Conservation (phyloP, 2,797 vertebrate genomes). For the Pygocentrus nattereri region DNA sequence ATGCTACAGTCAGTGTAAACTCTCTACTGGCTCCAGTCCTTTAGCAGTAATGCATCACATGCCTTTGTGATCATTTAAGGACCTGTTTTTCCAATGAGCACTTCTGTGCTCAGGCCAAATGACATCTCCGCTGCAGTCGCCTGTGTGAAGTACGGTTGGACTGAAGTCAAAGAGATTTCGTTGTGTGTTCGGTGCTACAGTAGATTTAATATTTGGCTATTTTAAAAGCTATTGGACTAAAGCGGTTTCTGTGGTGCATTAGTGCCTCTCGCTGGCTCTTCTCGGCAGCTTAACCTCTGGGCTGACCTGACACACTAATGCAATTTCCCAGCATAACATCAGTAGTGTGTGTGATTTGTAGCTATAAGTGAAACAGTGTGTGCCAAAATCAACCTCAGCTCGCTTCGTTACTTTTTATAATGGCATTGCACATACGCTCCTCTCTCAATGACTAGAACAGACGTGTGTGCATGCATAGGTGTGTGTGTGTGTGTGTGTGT, state of each 20-base stretch:
- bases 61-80: neutral
- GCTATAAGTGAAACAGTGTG: slow-evolving; percentile 30
- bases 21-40: neutral
- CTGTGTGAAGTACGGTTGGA: neutral
- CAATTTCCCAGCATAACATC: slow-evolving; percentile 48
- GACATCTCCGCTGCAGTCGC: neutral
- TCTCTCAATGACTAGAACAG: slow-evolving; percentile 43
- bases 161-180: neutral
- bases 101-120: neutral
- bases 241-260: slow-evolving; percentile 6
- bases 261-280: slow-evolving; percentile 11
- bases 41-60: neutral
- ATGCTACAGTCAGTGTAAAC: neutral
- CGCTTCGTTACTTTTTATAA: slow-evolving; percentile 22
- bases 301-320: slow-evolving; percentile 36
- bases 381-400: slow-evolving; percentile 43
- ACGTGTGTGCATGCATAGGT: slow-evolving; percentile 31
- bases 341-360: slow-evolving; percentile 45
- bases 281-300: slow-evolving; percentile 12
- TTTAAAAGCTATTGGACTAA: slow-evolving; percentile 16
- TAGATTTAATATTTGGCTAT: slow-evolving; percentile 14
- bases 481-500: slow-evolving; percentile 39
- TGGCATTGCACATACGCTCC: slow-evolving; percentile 29
- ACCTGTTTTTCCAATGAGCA: neutral
- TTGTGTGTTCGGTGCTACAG: neutral